phyloP scores from a whole-genome alignment of 2,888 invertebrate species.

The Hartigia nigra region DNA sequence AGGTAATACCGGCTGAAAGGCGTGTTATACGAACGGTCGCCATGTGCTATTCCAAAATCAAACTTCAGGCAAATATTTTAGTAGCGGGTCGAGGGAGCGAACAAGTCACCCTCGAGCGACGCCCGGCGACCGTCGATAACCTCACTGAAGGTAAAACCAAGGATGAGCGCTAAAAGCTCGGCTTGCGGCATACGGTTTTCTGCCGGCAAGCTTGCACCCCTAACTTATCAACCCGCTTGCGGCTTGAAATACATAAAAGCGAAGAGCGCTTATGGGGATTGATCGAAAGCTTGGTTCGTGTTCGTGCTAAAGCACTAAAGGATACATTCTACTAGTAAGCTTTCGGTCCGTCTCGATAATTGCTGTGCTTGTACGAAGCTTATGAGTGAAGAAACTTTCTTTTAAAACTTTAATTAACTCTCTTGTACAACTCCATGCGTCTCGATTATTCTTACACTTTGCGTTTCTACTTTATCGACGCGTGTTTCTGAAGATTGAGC shows the following conservation, averaged over 20 bases:
- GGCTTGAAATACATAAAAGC: conserved; percentile 21
- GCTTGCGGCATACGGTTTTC: conserved; percentile 11
- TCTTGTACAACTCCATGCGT: neutral
- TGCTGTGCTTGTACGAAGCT: neutral
- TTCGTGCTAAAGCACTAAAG: neutral
- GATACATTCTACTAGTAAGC: neutral
- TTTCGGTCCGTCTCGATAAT: neutral
- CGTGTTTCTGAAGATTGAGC: conserved; percentile 38
- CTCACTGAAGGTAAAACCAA: conserved; percentile 66
- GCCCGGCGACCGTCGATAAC: conserved; percentile 68
- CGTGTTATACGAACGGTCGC: neutral
- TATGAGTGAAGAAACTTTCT: neutral
- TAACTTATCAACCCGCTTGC: conserved; percentile 58
- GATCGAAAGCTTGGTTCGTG: neutral
- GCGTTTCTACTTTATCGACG: neutral
- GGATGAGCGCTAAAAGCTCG: conserved; percentile 20
- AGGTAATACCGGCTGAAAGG: neutral
- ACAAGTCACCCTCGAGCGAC: conserved; percentile 62
- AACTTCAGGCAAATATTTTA: conserved; percentile 59
- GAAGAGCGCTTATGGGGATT: neutral
- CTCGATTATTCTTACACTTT: neutral
- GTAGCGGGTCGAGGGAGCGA: conserved; percentile 64
- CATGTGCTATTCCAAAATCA: conserved; percentile 41
- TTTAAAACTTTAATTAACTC: neutral
- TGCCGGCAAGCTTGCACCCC: conserved; percentile 57